Conservation (phyloP, 2,113 vertebrate species). For the Scolopax mira region DNA sequence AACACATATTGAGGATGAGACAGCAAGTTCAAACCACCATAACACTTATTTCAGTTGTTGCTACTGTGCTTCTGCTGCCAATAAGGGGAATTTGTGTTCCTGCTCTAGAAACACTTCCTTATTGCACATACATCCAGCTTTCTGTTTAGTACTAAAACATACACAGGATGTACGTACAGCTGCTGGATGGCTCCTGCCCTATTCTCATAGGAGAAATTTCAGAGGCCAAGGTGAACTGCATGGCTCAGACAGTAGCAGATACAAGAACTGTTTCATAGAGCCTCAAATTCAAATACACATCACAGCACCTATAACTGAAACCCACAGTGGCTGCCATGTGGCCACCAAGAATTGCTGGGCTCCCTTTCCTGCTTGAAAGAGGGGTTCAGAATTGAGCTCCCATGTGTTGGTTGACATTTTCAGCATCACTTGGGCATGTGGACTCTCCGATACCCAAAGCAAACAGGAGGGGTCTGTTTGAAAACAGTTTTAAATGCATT, state of each 20-base stretch:
- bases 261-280: not conserved
- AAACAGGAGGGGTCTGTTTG: not conserved
- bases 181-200: not conserved
- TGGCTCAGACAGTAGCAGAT: not conserved
- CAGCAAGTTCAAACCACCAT: not conserved
- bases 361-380: not conserved
- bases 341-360: not conserved
- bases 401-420: not conserved
- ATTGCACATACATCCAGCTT: constrained; percentile 55
- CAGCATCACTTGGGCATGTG: not conserved
- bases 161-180: not conserved
- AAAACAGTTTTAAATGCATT: not conserved
- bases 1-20: constrained; percentile 30
- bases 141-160: constrained; percentile 27
- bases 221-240: not conserved
- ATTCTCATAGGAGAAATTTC: not conserved
- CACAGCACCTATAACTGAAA: not conserved
- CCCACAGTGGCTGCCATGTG: accelerated
- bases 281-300: not conserved
- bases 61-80: constrained; percentile 50
- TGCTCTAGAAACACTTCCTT: constrained; percentile 55
- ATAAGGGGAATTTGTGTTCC: constrained; percentile 48
- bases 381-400: not conserved
- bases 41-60: constrained; percentile 35
- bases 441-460: not conserved